These are phyloP conservation scores for Litocranius walleri DNA, from an alignment of 2,113 vertebrate genomes.

Conservation along the genomic window DNA sequence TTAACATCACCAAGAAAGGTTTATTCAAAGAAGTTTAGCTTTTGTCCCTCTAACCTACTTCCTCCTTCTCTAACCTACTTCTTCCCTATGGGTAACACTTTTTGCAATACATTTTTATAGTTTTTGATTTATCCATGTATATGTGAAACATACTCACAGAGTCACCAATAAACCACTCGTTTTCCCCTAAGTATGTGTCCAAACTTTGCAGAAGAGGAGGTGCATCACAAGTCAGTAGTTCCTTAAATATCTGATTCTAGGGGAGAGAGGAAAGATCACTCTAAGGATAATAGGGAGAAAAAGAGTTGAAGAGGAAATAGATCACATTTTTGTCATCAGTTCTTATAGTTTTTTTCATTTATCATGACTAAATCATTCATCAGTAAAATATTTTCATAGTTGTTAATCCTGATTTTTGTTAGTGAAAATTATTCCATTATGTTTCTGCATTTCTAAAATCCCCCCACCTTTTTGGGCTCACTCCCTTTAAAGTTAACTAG, in stretches of 20 bases:
- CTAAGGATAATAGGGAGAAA: background rate
- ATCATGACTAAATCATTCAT: background rate
- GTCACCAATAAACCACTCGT: constrained; percentile 81
- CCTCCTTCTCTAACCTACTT: background rate
- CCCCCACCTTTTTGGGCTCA: background rate
- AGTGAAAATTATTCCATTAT: background rate
- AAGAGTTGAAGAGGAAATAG: background rate
- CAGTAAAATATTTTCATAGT: background rate
- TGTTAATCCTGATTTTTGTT: constrained; percentile 12
- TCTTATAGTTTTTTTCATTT: background rate
- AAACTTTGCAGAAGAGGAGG: constrained; percentile 75
- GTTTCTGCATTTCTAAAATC: background rate
- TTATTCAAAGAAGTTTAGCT: background rate
- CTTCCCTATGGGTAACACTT: background rate
- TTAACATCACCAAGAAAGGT: background rate
- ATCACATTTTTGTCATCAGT: background rate
- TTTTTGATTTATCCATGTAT: background rate
- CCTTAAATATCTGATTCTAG: constrained; percentile 76
- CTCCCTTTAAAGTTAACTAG: background rate
- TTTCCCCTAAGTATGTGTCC: constrained; percentile 79
- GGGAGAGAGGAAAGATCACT: background rate
- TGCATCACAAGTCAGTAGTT: constrained; percentile 77
- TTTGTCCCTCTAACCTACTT: background rate
- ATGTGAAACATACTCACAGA: constrained; percentile 79
- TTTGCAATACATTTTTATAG: background rate